Evolutionary conservation across 92 coral and sea anemone genomes (phyloP), one percentile per base, ranked within the genome.

Genomic region (Phenganax stokvisi): DNA sequence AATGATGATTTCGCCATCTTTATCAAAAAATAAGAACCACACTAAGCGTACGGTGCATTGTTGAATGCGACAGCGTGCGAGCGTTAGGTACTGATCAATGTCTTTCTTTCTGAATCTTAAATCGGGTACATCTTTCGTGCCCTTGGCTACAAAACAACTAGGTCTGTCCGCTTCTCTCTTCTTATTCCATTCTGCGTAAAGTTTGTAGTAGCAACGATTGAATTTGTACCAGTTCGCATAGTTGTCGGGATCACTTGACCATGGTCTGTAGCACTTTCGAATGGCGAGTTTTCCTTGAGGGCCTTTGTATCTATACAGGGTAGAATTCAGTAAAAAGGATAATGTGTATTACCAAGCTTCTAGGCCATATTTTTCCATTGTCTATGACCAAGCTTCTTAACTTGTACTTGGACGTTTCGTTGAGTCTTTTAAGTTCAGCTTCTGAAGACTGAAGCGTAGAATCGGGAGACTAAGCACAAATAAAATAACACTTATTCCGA

Each of bases 1-100:
- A 3, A 90, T 72, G 72, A 90, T 85, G 9, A 97, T 90, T 31
- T 87, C 63, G 0, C 90, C 97, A 70, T 84, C 86, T 2, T 90
- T 86, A 71, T 84, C 79, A 51, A 90, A 87, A 77, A 96, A 90
- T 44, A 96, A 69, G 56, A 96, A 96, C 99, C 99, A 96, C 8
- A 96, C 99, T 47, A 89, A 91, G 52, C 97, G 85, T 7, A 96
- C 93, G 2, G 97, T 96, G 66, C 99, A 96, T 73, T 96, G 99
- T 25, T 84, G 85, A 53, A 96, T 67, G 56, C 91, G 87, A 53
- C 99, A 96, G 17, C 79, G 72, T 1, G 76, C 89, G 55, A 90
- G 87, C 3, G 84, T 78, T 15, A 81, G 74, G 8, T 87, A 56
- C 73, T 86, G 88, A 4, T 86, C 85, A 31, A 89, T 86, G 15